Evolutionary conservation across 2,113 vertebrate species (phyloP).

Genomic region (Leucosticte australis): DNA sequence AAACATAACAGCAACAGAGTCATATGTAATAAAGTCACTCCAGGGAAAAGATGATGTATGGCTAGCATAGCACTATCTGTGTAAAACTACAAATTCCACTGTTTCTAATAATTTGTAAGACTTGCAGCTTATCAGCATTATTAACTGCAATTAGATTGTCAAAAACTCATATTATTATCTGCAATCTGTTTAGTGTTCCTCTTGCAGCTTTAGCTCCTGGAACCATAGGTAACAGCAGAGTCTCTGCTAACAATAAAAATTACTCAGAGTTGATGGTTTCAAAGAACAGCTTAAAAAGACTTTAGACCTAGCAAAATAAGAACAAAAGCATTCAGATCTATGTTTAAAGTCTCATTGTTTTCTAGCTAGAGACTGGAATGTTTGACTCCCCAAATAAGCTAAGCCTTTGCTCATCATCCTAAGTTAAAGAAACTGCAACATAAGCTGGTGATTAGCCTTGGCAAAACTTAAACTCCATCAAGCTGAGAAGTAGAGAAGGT

Average conservation of each 20-base stretch:
- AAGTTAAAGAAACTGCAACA: not conserved
- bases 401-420: not conserved
- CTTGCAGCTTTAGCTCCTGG: not conserved
- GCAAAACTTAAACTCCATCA: not conserved
- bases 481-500: not conserved
- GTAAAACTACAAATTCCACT: not conserved
- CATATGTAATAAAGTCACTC: not conserved
- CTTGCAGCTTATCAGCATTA: not conserved
- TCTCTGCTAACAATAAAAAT: not conserved
- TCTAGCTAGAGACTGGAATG: not conserved
- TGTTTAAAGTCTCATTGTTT: not conserved
- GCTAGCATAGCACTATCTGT: not conserved
- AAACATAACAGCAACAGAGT: not conserved
- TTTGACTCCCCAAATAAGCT: not conserved
- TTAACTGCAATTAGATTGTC: not conserved
- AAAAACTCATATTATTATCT: not conserved
- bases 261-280: not conserved
- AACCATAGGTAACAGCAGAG: not conserved
- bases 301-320: not conserved
- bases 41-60: not conserved
- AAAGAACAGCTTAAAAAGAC: not conserved
- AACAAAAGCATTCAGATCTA: not conserved
- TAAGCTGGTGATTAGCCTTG: not conserved
- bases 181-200: not conserved
- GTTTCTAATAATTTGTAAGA: not conserved